Percentiles rank a stretch among this genome's conserved stretches.
Conservation (phyloP, 2,888 invertebrate genomes). For the Glomeris marginata region DNA sequence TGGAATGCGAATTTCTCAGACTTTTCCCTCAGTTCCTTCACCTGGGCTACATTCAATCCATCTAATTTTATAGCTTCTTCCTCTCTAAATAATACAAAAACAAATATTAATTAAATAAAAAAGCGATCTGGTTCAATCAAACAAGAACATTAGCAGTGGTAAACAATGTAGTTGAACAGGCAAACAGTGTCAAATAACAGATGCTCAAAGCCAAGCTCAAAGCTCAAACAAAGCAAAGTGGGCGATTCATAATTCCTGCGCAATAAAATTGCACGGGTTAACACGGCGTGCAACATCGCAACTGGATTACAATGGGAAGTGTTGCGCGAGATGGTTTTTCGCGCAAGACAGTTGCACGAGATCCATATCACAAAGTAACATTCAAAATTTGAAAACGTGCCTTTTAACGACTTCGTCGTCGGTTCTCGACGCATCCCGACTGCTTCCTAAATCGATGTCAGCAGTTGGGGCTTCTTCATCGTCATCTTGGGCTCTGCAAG, state of each 20-base stretch:
- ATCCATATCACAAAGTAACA: too few relatives aligned
- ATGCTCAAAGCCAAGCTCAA: background rate
- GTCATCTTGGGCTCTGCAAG: background rate
- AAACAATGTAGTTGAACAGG: background rate
- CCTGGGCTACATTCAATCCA: constrained; percentile 82
- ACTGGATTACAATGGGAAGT: too few relatives aligned
- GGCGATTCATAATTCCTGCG: too few relatives aligned
- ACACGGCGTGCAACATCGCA: too few relatives aligned
- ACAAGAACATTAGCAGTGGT: background rate
- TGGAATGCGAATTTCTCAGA: constrained; percentile 83
- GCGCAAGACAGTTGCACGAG: background rate
- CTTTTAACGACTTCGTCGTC: constrained; percentile 73
- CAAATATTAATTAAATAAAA: background rate
- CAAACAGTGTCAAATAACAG: background rate
- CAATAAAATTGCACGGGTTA: too few relatives aligned
- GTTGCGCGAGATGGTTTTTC: background rate
- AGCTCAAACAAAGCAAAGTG: too few relatives aligned
- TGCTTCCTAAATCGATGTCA: constrained; percentile 66
- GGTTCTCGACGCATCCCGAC: constrained; percentile 78
- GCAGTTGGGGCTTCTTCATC: constrained; percentile 8
- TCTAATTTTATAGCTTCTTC: constrained; percentile 94
- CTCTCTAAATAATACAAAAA: constrained; percentile 44
- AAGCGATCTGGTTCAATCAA: background rate
- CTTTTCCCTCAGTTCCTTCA: constrained; percentile 76
- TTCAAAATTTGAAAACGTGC: constrained; percentile 21